Evolutionary conservation across 2,888 invertebrate genomes (phyloP), one percentile per base, ranked within the genome.

Genomic region (Amphipyra tragopoginis): DNA sequence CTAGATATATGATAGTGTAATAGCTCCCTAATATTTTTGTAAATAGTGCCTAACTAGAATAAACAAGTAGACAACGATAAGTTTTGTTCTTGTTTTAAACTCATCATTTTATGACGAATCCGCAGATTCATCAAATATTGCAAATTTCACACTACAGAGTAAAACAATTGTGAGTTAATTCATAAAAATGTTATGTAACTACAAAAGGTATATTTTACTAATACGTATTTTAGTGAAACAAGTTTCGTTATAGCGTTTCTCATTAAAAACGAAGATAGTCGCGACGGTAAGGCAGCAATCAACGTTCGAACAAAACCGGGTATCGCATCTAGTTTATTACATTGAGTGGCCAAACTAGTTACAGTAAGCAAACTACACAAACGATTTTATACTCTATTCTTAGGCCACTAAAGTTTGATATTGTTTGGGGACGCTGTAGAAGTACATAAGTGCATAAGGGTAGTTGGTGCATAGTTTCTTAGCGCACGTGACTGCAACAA

Each of bases 401-500:
- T 38, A 7, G 11, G n/a, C 0, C n/a, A 0, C 0, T 0, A 60
- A 50, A 62, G 74, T 60, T 63, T 13, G 26, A 50, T 64, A 36
- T 64, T 15, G 50, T 52, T 60, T 67, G 61, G 13, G 5, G 26
- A 1, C 11, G 3, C 34, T 34, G 11, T 61, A 63, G 54, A 63
- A 74, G 63, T 72, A 65, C 47, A 54, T 71, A 69, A 69, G 66
- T 82, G 72, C 69, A 72, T 76, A 76, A 77, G 77, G 80, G 76
- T 80, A 82, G 81, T 79, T 77, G 68, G 74, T 72, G 77, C 77
- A 80, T 75, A 82, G 82, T 85, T 86, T 75, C 80, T 79, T 82
- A 79, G 84, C 85, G 85, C 90, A 88, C 86, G 88, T 88, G 88
- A 87, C 86, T 90, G 93, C 93, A 93, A 93, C 93, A 92, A 91